These are phyloP conservation scores for Conger conger DNA, from an alignment of 2,113 vertebrate genomes.

Conservation along the genomic window DNA sequence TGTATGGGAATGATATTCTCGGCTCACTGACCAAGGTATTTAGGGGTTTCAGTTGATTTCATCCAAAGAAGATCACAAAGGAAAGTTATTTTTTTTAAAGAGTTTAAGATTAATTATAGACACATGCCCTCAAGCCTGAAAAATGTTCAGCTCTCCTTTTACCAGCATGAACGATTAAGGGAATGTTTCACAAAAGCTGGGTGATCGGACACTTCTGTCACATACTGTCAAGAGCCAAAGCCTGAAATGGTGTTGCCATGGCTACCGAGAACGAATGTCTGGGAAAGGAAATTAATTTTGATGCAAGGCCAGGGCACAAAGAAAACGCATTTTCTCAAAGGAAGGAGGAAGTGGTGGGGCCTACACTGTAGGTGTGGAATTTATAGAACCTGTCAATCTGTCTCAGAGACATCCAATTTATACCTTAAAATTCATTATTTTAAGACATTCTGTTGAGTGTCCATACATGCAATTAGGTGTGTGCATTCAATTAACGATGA, in stretches of 20 bases:
- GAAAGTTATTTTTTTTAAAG: background rate
- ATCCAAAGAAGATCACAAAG: background rate
- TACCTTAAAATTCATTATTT: background rate
- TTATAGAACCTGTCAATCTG: background rate
- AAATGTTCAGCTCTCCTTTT: background rate
- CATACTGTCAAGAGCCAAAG: slow-evolving; percentile 18
- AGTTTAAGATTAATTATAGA: background rate
- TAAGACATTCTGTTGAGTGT: background rate
- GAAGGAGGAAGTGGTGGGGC: slow-evolving; percentile 1
- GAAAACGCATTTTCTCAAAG: slow-evolving; percentile 31
- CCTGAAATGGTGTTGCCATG: slow-evolving; percentile 35
- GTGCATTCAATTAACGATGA: no score
- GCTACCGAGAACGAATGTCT: slow-evolving; percentile 24
- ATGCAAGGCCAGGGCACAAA: slow-evolving; percentile 31
- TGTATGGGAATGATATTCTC: background rate
- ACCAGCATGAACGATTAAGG: slow-evolving; percentile 11
- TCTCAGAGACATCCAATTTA: background rate
- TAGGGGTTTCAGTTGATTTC: background rate
- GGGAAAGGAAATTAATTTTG: slow-evolving; percentile 31
- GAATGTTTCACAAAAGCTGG: background rate
- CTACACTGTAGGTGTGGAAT: slow-evolving; percentile 1
- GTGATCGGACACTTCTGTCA: slow-evolving; percentile 30
- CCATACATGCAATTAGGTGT: background rate
- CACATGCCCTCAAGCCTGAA: background rate
- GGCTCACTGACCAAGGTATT: background rate